These are phyloP conservation scores for Erythrolamprus reginae DNA, from an alignment of 2,113 vertebrate genomes.

Conservation along the genomic window DNA sequence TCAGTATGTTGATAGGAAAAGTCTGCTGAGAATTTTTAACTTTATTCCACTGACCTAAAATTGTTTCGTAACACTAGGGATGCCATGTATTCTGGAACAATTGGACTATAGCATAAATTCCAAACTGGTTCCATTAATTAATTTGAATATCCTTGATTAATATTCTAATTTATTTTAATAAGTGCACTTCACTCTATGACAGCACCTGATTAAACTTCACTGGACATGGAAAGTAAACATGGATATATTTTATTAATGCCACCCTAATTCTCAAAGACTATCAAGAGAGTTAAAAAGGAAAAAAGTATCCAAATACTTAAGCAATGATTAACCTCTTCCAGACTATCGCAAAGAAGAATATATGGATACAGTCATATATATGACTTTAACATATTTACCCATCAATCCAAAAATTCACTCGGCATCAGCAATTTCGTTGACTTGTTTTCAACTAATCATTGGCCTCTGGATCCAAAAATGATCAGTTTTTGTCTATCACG, in stretches of 20 bases:
- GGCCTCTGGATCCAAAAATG: too few relatives aligned
- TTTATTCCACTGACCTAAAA: background rate
- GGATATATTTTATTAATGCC: background rate
- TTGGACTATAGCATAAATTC: background rate
- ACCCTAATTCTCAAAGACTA: background rate
- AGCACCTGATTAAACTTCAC: background rate
- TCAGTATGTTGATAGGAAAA: background rate
- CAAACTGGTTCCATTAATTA: background rate
- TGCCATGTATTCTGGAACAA: background rate
- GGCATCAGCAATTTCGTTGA: too few relatives aligned
- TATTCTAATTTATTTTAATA: background rate
- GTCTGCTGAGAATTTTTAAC: background rate
- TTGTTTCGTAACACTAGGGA: background rate
- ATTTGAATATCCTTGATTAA: background rate
- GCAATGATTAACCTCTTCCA: background rate
- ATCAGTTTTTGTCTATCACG: too few relatives aligned
- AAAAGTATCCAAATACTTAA: background rate
- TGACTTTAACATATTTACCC: background rate
- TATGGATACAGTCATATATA: background rate
- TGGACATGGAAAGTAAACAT: background rate
- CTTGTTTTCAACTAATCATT: too few relatives aligned
- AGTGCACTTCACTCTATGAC: background rate
- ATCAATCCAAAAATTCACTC: background rate
- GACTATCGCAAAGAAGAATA: background rate
- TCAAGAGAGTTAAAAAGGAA: background rate